A percentile compares a stretch with the other conserved stretches of the same genome.
Conservation (phyloP, 2,888 invertebrate genomes). For the Catocala fraxini region DNA sequence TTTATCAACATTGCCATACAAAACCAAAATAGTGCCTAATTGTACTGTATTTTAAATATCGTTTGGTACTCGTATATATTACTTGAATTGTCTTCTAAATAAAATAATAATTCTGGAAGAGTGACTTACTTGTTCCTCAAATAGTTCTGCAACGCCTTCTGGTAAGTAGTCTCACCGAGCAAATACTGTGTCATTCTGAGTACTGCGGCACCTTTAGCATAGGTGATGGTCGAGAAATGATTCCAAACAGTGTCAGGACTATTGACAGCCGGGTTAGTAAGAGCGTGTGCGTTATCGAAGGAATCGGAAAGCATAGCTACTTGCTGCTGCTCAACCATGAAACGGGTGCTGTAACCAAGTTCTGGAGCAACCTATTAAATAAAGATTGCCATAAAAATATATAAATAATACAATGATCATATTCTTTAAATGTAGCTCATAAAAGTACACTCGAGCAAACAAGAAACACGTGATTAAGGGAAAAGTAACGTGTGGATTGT, state of each 20-base stretch:
- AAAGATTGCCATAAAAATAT: too few species aligned
- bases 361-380: conserved; percentile 67
- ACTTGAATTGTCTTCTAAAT: too few species aligned
- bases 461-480: too few species aligned
- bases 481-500: too few species aligned
- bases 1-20: too few species aligned
- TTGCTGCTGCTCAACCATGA: conserved; percentile 91
- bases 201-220: conserved; percentile 89
- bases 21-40: too few species aligned
- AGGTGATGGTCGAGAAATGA: conserved; percentile 91
- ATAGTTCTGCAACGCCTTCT: conserved; percentile 73
- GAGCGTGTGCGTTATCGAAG: conserved; percentile 84
- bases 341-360: conserved; percentile 78
- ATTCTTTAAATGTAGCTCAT: too few species aligned
- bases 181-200: conserved; percentile 90
- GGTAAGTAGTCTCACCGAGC: conserved; percentile 85
- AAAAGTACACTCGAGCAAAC: too few species aligned
- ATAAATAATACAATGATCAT: too few species aligned
- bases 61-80: too few species aligned
- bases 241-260: conserved; percentile 87
- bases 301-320: conserved; percentile 88
- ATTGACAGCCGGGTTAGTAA: conserved; percentile 86
- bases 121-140: conserved; percentile 12
- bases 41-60: too few species aligned
- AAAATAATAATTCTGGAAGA: too few species aligned